Base-by-base conservation (phyloP, 1,140 invertebrate species). In the Ptiloglossa arizonensis region DNA sequence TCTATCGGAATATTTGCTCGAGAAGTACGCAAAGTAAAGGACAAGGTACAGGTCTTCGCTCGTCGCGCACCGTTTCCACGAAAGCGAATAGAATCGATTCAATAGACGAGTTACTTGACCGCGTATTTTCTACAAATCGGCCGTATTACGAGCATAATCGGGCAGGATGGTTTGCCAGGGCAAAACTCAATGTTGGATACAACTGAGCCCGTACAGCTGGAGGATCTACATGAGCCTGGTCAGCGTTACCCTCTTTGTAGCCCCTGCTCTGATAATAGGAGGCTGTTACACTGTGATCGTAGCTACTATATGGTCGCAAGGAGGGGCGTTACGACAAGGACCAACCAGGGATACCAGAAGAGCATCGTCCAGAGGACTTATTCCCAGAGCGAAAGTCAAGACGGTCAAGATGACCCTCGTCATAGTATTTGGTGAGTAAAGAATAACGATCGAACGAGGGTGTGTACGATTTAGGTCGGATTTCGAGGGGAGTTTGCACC, bases 331-430 rank as follows among this genome's bases (percentile, higher is more conserved):
- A 29, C 89, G 89, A 86, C 94, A 90, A 90, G 94, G 92, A 86
- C 94, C 89, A 69, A 93, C 85, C 80, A 92, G 89, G 82, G 70
- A 94, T 91, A 89, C 87, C 17, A 87, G 96, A 35, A 93, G 96
- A 63, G 96, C 96, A 1, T 96, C 96, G 75, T 96, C 96, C 0
- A 93, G 97, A 74, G 97, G 98, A 35, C 95, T 98, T 27, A 98
- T 99, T 88, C 98, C 98, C 1, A 94, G 97, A 85, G 98, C 98
- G 11, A 98, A 98, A 93, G 97, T 99, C 80, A 98, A 98, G 93
- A 98, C 97, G n/a, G 96, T 98, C 56, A 99, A 99, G 93, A 98
- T 99, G 98, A 98, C 98, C 0, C 96, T 98, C 81, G 97, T 98
- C 73, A 99, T 99, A 86, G 97, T 99, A 76, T 97, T 98, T 87